Base-by-base conservation (phyloP, 2,888 invertebrate genomes). In the Stegana nigrithorax region DNA sequence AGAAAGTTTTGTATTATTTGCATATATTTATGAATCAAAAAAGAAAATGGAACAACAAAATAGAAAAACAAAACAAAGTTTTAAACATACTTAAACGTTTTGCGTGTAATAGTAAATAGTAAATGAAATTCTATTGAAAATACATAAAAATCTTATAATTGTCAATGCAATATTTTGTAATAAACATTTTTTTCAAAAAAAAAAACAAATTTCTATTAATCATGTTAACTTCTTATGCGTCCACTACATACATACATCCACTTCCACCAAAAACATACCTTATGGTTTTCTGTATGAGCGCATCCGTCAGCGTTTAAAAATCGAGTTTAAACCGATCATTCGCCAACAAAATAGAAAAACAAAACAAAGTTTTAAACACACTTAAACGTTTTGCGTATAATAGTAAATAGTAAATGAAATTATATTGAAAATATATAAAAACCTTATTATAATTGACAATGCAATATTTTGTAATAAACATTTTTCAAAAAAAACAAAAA, bases 121-220 rank as follows among this genome's bases (percentile, higher is more conserved):
- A 14, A 39, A 39, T 14, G 10, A 2, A 39, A 39, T n/a, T 39
- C 17, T 39, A 39, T n/a, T 39, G n/a, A 32, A 23, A 55, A 10
- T 14, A 14, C 12, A 45, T 12, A 14, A 36, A 50, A 77, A 70
- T 73, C 73, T 72, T 73, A 53, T 72, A 78, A 73, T 72, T 75
- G 77, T 75, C 79, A 76, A 75, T 74, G 75, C 75, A 75, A 75
- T 78, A 75, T 75, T 75, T 75, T 78, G 75, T 75, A 75, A 75
- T 75, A 75, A 75, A 75, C 57, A 69, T 64, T 67, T 68, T 67
- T 72, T 67, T 51, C 29, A 60, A 72, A 67, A 65, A 65, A 66
- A n/a, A n/a, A n/a, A n/a, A n/a, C n/a, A n/a, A n/a, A n/a, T n/a
- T n/a, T n/a, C n/a, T n/a, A n/a, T n/a, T n/a, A n/a, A n/a, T n/a